Evolutionary conservation across 2,797 vertebrate species (phyloP), one percentile per base, ranked within the genome.

Genomic region (Anguilla obscura): DNA sequence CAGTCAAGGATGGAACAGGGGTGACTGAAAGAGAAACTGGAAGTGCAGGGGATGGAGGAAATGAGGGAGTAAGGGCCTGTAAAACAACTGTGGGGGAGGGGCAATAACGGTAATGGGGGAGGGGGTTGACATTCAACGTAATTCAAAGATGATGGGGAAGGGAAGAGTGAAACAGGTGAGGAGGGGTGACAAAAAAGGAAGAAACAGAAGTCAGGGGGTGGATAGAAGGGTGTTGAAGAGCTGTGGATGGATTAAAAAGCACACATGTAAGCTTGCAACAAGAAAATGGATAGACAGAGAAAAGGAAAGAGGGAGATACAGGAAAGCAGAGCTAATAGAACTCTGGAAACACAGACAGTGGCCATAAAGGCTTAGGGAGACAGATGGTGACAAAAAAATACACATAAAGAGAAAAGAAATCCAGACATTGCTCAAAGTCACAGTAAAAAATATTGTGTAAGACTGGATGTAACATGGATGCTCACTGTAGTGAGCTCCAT

Each of bases 51-150:
- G 79, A 48, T 33, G 91, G 91, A 40, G 90, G 88, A 18, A 90
- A 88, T 30, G 92, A 90, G 0, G 88, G 89, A 74, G 74, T 66
- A 0, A 92, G 89, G 0, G 89, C 90, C 86, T 88, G 56, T 24
- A 74, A 88, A 48, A 90, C 60, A 45, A 86, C 90, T 90, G 91
- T 93, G 4, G 21, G 58, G 33, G 8, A 10, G 76, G 16, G 80
- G 12, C 3, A 48, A 54, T 7, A 21, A 14, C 60, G 0, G 16
- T 24, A 8, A 21, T 5, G 80, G 36, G 21, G 82, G 76, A 52
- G 79, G 56, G 76, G n/a, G 45, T 30, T 54, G 84, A 36, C 66
- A 87, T 45, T 45, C 40, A 45, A 30, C 58, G 0, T 14, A 54
- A 30, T 24, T 40, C 12, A 21, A 16, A 74, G 40, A 71, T 74